A percentile compares a stretch with the other conserved stretches of the same genome.
phyloP scores from a whole-genome alignment of 2,888 invertebrate species.

The Deilephila elpenor region DNA sequence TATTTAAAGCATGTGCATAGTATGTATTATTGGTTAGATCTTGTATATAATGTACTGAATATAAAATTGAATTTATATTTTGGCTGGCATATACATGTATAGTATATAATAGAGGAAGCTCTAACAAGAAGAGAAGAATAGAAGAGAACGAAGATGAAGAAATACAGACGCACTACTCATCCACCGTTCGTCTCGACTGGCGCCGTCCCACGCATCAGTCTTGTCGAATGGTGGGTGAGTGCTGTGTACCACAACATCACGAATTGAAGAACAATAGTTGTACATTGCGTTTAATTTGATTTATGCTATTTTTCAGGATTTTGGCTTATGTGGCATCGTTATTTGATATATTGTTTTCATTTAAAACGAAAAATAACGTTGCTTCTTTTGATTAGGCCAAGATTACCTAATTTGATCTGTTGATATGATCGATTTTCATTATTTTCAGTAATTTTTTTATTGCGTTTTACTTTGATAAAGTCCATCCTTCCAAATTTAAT shows the following conservation, averaged over 20 bases:
- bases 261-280: conserved; percentile 40
- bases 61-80: no score
- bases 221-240: conserved; percentile 83
- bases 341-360: no score
- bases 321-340: no score
- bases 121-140: conserved; percentile 25
- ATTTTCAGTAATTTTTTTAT: background rate
- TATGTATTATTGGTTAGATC: background rate
- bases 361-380: no score
- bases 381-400: no score
- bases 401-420: no score
- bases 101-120: no score
- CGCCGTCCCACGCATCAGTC: conserved; percentile 70
- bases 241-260: conserved; percentile 47
- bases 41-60: background rate
- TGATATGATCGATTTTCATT: no score
- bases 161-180: conserved; percentile 45
- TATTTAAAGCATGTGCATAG: no score
- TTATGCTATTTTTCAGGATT: background rate
- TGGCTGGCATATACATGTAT: background rate
- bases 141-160: conserved; percentile 42
- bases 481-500: background rate
- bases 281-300: conserved; percentile 17
- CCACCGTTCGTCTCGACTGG: conserved; percentile 75
- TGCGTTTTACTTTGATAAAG: no score